Evolutionary conservation across 2,797 vertebrate genomes (phyloP).

Genomic region (Aldrovandia affinis): DNA sequence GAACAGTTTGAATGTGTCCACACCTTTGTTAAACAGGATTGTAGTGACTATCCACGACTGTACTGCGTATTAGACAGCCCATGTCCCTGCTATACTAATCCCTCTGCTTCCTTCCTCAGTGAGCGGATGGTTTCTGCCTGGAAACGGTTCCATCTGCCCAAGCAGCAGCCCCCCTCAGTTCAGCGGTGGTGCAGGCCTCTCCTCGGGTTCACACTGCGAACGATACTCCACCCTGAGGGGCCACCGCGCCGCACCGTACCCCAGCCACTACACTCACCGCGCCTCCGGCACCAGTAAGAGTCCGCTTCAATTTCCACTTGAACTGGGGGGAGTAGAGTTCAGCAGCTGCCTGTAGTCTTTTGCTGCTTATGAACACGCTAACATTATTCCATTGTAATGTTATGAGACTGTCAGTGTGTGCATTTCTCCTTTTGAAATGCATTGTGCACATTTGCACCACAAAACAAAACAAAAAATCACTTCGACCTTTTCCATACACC

Average conservation of each 20-base stretch:
- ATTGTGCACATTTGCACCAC: neutral
- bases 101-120: conserved; percentile 56
- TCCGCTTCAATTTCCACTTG: neutral
- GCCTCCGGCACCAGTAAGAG: conserved; percentile 68
- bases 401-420: neutral
- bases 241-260: conserved; percentile 76
- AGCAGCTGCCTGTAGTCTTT: neutral
- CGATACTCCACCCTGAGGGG: conserved; percentile 76
- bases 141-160: conserved; percentile 76
- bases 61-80: neutral
- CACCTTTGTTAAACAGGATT: neutral
- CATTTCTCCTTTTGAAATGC: neutral
- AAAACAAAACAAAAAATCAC: no score
- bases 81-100: neutral
- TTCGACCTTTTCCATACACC: neutral
- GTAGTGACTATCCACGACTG: neutral
- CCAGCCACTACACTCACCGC: conserved; percentile 78
- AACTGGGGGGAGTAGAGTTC: neutral
- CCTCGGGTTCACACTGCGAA: conserved; percentile 78
- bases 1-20: neutral
- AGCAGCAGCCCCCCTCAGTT: conserved; percentile 79
- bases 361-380: neutral
- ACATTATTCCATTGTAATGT: neutral
- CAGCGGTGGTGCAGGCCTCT: conserved; percentile 67
- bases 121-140: conserved; percentile 79